Evolutionary conservation across 2,797 vertebrate species (phyloP), one percentile per base, ranked within the genome.

Genomic region (Cyclopterus lumpus): DNA sequence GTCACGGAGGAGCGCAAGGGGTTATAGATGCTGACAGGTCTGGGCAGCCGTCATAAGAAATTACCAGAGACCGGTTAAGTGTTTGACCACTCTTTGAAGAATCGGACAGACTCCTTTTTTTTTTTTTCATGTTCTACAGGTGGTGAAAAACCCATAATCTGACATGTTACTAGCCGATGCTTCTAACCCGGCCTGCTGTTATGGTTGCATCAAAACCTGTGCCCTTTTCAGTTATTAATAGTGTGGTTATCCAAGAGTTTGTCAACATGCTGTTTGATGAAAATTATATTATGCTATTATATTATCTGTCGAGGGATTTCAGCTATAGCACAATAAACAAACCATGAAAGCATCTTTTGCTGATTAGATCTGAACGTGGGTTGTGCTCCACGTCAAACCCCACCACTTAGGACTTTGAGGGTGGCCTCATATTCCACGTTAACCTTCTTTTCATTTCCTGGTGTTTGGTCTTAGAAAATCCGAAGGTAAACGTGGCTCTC

Each of bases 181-280:
- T 65, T 69, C 55, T 15, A 46, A 22, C 24, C 26, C 46, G 74
- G 53, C 28, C 42, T 80, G 55, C 26, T 44, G 48, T 71, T 67
- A 73, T 73, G 68, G 89, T 83, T 89, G 77, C 73, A 81, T 68
- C 73, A 75, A 83, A 74, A 63, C 74, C 20, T 57, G 59, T 80
- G 85, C 54, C 89, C 81, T 91, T 88, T 92, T 92, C 62, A 87
- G 86, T 90, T 88, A 93, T 92, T 89, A 83, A 92, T n/a, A 36
- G 15, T 42, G 53, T 73, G 76, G 67, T 84, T 90, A 87, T 86
- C 68, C 60, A 79, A 49, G 78, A 87, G 84, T 77, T 84, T 82
- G 83, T 79, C 49, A 77, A 69, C 75, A 71, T 79, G 82, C 80
- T 14, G 38, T 65, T 78, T 71, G 72, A 85, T 86, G 58, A 90